Evolutionary conservation across 2,888 invertebrate species (phyloP).

Genomic region (Agrochola lota): DNA sequence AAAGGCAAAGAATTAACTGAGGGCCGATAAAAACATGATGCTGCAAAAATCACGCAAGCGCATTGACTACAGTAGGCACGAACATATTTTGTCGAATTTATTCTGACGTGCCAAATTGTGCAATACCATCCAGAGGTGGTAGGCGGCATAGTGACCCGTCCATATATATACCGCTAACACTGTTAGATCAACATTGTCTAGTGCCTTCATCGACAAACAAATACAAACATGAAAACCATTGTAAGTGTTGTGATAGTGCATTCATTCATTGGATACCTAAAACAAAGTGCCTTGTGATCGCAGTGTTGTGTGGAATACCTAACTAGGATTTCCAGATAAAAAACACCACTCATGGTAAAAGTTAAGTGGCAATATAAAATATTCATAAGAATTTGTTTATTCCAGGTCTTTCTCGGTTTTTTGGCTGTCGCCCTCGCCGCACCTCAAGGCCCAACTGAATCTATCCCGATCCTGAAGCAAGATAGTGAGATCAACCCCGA

Average conservation of each 20-base stretch:
- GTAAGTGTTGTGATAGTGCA: constrained; percentile 87
- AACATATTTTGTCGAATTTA: constrained; percentile 84
- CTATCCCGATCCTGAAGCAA: constrained; percentile 89
- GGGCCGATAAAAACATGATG: constrained; percentile 64
- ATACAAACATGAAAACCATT: constrained; percentile 87
- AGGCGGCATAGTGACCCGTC: constrained; percentile 81
- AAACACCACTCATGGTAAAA: background rate
- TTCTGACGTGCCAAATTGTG: constrained; percentile 84
- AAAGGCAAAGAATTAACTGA: constrained; percentile 55
- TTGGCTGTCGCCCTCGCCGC: constrained; percentile 83
- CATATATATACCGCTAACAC: constrained; percentile 87
- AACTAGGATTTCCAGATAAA: constrained; percentile 28
- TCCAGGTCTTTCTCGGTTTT: constrained; percentile 84
- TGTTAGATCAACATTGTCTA: constrained; percentile 88
- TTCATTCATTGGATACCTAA: constrained; percentile 63
- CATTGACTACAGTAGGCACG: constrained; percentile 76
- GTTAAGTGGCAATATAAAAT: constrained; percentile 14
- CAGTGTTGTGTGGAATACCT: constrained; percentile 55
- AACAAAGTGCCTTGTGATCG: constrained; percentile 63
- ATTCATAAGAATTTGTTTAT: constrained; percentile 55
- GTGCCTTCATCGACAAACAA: constrained; percentile 84
- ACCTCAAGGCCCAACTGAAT: constrained; percentile 81
- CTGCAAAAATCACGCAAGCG: constrained; percentile 77
- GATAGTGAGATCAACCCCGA: constrained; percentile 90
- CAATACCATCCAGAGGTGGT: constrained; percentile 86